Conservation (phyloP, 2,113 vertebrate genomes). For the Struthio camelus region DNA sequence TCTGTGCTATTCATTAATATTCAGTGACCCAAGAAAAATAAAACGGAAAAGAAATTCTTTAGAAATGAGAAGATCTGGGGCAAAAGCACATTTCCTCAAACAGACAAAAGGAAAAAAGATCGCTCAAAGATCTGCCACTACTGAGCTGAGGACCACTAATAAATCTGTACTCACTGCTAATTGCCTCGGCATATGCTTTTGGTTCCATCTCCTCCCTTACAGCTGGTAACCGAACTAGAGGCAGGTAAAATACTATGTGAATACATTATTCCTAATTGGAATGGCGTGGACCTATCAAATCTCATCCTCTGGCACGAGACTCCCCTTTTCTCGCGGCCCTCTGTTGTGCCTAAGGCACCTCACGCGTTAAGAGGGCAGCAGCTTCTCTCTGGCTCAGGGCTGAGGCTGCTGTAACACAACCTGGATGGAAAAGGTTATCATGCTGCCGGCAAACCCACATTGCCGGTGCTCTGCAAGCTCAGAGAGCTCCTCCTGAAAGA, state of each 20-base stretch:
- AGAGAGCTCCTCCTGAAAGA: neutral
- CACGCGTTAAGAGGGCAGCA: accelerated
- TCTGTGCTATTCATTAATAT: neutral
- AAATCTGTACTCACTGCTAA: neutral
- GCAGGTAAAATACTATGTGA: neutral
- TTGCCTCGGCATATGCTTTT: neutral
- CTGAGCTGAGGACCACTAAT: neutral
- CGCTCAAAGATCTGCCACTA: neutral
- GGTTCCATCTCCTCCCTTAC: neutral
- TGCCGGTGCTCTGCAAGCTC: neutral
- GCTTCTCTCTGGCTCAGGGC: neutral
- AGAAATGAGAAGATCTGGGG: accelerated
- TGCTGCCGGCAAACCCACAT: neutral
- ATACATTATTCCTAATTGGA: neutral
- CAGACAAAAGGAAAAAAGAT: neutral
- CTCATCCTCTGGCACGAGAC: neutral
- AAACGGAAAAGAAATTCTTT: neutral
- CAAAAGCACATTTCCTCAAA: neutral
- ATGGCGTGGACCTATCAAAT: neutral
- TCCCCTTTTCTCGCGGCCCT: neutral
- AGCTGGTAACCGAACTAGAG: neutral
- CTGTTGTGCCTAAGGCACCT: neutral
- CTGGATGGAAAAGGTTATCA: neutral
- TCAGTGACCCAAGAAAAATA: neutral
- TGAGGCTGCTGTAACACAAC: too few relatives aligned